Base-by-base conservation (phyloP, 2,113 vertebrate species). In the Neodon shergylaensis region DNA sequence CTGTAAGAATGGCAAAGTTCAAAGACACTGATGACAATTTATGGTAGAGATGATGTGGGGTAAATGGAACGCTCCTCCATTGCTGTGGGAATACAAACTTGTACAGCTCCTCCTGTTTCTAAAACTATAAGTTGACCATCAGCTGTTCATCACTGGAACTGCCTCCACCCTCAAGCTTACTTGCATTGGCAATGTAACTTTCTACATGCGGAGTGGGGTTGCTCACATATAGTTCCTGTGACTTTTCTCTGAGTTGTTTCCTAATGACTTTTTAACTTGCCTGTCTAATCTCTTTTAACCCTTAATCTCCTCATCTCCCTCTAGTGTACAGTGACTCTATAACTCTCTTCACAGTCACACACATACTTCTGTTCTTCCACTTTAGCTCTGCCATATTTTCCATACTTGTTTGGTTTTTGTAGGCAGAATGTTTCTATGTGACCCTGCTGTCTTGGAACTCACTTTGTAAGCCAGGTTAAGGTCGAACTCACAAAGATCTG, bases 241-340 rank as follows among this genome's bases (percentile, higher is more conserved):
- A 31, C 2, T 39, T 66, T 44, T 47, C 1, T 44, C 28, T 83
- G 13, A 28, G 13, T 63, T 9, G 24, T 61, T 39, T 42, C 36
- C 11, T 26, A 61, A 58, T 58, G 21, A 39, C 5, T 7, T n/a
- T 82, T 82, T 26, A 65, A 28, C 3, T 83, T 63, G 3, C 8
- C 16, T 28, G 3, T 33, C 26, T 65, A 3, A 11, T 9, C 16
- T 4, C 4, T 11, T 44, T 44, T 65, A 12, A 19, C 1, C 16
- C 8, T 1, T 47, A 28, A 19, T 13, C 8, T 11, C 26, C 22
- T 44, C 7, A 1, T 66, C 26, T 44, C 8, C 33, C 42, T 44
- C 33, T 1, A 33, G 1, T 44, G 16, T 24, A 10, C 33, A 52
- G 2, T 22, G 17, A 12, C 3, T 49, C 5, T 12, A 4, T 63